Evolutionary conservation across 2,888 invertebrate species (phyloP), one percentile per base, ranked within the genome.

Genomic region (Eudemis profundana): DNA sequence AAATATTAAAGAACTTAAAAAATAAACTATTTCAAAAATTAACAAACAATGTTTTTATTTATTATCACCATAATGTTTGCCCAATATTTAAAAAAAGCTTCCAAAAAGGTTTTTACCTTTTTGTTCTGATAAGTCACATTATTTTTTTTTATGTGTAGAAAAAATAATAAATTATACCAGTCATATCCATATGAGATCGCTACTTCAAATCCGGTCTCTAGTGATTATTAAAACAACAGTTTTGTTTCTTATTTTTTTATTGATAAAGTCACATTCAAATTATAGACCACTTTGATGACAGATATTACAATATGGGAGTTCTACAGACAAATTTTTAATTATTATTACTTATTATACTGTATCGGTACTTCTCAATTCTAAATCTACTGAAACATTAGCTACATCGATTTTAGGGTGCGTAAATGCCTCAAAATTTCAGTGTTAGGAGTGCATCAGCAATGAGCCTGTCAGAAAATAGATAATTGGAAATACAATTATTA

Each of bases 181-280:
- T n/a, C n/a, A n/a, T n/a, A n/a, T n/a, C n/a, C n/a, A n/a, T n/a
- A n/a, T n/a, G n/a, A n/a, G n/a, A n/a, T n/a, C n/a, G n/a, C n/a
- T n/a, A n/a, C n/a, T n/a, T n/a, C n/a, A n/a, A n/a, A n/a, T n/a
- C n/a, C n/a, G n/a, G n/a, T n/a, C n/a, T n/a, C n/a, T n/a, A n/a
- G n/a, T n/a, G n/a, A n/a, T n/a, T n/a, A 33, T 8, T 33, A 56
- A 63, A 56, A 50, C 59, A 61, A 69, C 64, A 42, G 69, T 76
- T 70, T 77, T 76, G 85, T 87, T 90, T 88, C 85, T 87, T 87
- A 80, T 81, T 86, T 81, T 86, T 91, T 91, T 91, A 91, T 91
- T 90, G 90, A 90, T 91, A 91, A 90, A 90, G 90, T 90, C 90
- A 92, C 91, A 91, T 92, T 92, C 89, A 91, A 91, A 90, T 90